A percentile compares a stretch with the other conserved stretches of the same genome.
Conservation (phyloP, 30 jellyfish, hydroid and myxozoan species). For the Sanderia malayensis region DNA sequence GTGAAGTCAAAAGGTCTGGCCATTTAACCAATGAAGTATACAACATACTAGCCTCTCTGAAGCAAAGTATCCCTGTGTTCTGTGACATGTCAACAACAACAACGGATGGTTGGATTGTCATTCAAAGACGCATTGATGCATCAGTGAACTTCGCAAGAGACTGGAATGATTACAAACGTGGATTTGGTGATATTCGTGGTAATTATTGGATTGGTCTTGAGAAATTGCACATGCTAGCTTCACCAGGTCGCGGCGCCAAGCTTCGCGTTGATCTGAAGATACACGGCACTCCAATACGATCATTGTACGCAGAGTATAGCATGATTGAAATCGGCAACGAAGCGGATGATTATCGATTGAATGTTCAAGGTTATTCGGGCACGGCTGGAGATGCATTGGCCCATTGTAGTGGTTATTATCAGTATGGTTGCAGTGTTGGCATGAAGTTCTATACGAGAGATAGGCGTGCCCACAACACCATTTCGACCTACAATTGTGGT, state of each 20-base stretch:
- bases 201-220: conserved; percentile 51
- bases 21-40: conserved; percentile 15
- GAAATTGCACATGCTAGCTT: conserved; percentile 23
- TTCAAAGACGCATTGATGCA: conserved; percentile 39
- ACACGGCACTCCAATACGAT: not conserved
- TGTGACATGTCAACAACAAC: conserved; percentile 19
- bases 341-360: not conserved
- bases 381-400: conserved; percentile 10
- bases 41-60: conserved; percentile 24
- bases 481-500: conserved; percentile 15
- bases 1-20: conserved; percentile 17
- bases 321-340: not conserved
- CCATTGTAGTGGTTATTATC: not conserved
- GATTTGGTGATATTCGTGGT: conserved; percentile 35
- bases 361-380: not conserved
- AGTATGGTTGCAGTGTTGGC: not conserved
- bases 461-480: conserved; percentile 16
- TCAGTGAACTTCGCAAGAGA: conserved; percentile 6
- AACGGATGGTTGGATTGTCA: conserved; percentile 34
- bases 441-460: conserved; percentile 45
- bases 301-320: not conserved
- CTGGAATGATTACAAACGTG: conserved; percentile 46
- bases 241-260: conserved; percentile 1
- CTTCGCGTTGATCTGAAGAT: conserved; percentile 10
- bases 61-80: conserved; percentile 5